Base-by-base conservation (phyloP, 2,113 vertebrate genomes). In the Corythornis madagascariensis region DNA sequence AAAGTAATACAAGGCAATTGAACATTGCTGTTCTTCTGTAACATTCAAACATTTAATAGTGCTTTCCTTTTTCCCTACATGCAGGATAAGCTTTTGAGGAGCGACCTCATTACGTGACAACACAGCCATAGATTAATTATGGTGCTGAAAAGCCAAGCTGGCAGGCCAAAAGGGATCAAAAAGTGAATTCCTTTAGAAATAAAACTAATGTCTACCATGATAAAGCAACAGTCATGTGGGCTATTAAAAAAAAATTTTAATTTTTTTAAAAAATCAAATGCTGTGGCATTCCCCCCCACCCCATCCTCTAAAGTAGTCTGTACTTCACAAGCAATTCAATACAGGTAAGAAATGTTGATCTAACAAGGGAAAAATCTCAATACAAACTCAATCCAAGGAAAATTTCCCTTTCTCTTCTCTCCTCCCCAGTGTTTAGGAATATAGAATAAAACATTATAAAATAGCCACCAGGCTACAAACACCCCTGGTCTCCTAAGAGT, bases 281-380 rank as follows among this genome's bases (percentile, higher is more conserved):
- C 40, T 55, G 10, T 13, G 28, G 2, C 0, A 0, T 50, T 82
- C 64, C 55, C 31, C 31, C 65, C 20, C 45, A 47, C 45, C 47
- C 28, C 35, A 22, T 50, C 10, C 9, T 50, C 25, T 28, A 7
- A 56, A 29, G 10, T 11, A 66, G 33, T 15, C n/a, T 63, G 14
- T 45, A 26, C 20, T 63, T 52, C 33, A 64, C 5, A 21, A 53
- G 11, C 2, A 82, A 45, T 25, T 50, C 33, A 55, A 3, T 66
- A 15, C 6, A 72, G 11, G 8, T 9, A 64, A 42, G 47, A 81
- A 86, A 25, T 52, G 24, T 25, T 52, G 50, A 52, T 52, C 24
- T 52, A 52, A 52, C 24, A 52, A 52, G 24, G 50, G 50, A 13
- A 25, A 52, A 52, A 52, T 26, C 50, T 52, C 50, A 52, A 10